Percentiles rank a stretch among this genome's conserved stretches.
phyloP scores from a whole-genome alignment of 2,888 invertebrate species.

The Coenonympha arcania region DNA sequence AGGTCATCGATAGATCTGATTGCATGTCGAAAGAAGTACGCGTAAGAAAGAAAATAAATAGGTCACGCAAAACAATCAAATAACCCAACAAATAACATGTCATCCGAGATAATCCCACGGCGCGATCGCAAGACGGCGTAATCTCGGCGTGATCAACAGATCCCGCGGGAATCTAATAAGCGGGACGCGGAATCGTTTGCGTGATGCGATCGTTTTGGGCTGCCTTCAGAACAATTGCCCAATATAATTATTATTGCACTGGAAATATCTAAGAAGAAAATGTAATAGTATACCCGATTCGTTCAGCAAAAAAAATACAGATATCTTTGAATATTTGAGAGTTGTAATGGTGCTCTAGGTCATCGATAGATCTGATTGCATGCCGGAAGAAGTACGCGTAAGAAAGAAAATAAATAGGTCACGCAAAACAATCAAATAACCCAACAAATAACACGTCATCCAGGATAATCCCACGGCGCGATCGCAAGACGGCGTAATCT shows the following conservation, averaged over 20 bases:
- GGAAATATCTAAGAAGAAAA: too few species aligned
- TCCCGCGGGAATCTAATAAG: conserved; percentile 45
- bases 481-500: conserved; percentile 1
- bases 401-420: background rate
- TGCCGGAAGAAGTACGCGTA: background rate
- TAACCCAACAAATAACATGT: background rate
- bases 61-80: background rate
- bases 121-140: background rate
- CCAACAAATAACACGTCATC: background rate
- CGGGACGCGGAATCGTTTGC: conserved; percentile 46
- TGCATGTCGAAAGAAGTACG: too few species aligned
- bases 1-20: too few species aligned
- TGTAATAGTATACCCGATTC: too few species aligned
- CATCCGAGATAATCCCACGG: background rate
- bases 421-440: background rate
- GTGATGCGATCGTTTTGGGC: conserved; percentile 42
- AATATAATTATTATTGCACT: too few species aligned
- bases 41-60: background rate
- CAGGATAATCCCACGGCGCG: background rate
- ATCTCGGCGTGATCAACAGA: conserved; percentile 1
- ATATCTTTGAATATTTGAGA: too few species aligned
- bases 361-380: too few species aligned
- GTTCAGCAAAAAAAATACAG: too few species aligned
- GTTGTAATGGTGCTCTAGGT: too few species aligned
- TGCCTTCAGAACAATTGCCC: too few species aligned